Percentiles rank a stretch among this genome's conserved stretches.
These are phyloP conservation scores for Drosophila stalkeri DNA, from an alignment of 2,888 invertebrate species.

Conservation along the genomic window DNA sequence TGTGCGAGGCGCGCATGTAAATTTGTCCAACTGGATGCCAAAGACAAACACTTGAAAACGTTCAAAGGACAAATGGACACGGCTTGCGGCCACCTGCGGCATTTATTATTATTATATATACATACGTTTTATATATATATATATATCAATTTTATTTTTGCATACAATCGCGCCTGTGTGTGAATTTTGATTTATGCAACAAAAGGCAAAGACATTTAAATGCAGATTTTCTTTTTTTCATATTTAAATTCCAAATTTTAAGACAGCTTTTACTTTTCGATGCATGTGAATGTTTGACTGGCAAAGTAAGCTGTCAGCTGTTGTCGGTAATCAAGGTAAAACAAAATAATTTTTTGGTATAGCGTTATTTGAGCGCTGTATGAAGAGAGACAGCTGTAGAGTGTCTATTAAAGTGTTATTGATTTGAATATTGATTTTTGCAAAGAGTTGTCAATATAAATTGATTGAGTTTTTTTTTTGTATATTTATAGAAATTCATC, in stretches of 20 bases:
- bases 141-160: slow-evolving; percentile 51
- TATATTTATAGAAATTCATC: too few species aligned
- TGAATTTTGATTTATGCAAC: slow-evolving; percentile 72
- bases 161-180: slow-evolving; percentile 72
- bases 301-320: slow-evolving; percentile 32
- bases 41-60: slow-evolving; percentile 76
- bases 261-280: slow-evolving; percentile 14
- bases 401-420: neutral
- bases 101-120: slow-evolving; percentile 47
- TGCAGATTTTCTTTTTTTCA: slow-evolving; percentile 38
- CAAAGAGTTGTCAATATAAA: neutral
- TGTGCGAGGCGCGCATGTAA: slow-evolving; percentile 75
- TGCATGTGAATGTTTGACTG: slow-evolving; percentile 19
- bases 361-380: neutral
- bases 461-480: too few species aligned
- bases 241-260: slow-evolving; percentile 24
- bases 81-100: slow-evolving; percentile 74
- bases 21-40: slow-evolving; percentile 77
- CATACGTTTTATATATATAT: neutral
- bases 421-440: neutral
- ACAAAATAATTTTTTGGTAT: neutral
- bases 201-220: slow-evolving; percentile 63
- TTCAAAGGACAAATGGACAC: slow-evolving; percentile 44
- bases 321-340: slow-evolving; percentile 10
- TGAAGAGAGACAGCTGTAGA: neutral